A percentile compares a stretch with the other conserved stretches of the same genome.
These are phyloP conservation scores for Notamacropus eugenii DNA, from an alignment of 2,797 vertebrate species.

Conservation along the genomic window DNA sequence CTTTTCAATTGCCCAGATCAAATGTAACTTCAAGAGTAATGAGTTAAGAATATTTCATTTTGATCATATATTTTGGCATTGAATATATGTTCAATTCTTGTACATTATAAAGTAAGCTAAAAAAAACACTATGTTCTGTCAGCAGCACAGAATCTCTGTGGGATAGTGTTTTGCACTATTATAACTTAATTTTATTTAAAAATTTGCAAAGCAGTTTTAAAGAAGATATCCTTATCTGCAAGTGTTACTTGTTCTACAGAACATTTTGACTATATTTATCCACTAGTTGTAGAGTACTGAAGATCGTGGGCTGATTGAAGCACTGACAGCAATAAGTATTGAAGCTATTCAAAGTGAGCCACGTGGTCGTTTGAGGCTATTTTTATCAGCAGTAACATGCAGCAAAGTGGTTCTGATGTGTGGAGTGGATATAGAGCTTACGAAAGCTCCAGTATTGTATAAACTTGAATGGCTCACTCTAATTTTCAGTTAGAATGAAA, in stretches of 20 bases:
- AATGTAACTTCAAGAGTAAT: neutral
- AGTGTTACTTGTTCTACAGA: slow-evolving; percentile 32
- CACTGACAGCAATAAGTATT: slow-evolving; percentile 41
- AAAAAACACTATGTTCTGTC: neutral
- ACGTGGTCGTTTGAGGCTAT: neutral
- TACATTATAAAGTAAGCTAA: slow-evolving; percentile 32
- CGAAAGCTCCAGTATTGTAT: neutral
- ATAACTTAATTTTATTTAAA: slow-evolving; percentile 52
- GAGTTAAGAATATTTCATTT: slow-evolving; percentile 11
- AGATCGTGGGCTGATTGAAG: slow-evolving; percentile 48
- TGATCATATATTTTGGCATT: slow-evolving; percentile 31
- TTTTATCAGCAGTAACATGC: slow-evolving; percentile 38
- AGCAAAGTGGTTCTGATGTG: slow-evolving; percentile 40
- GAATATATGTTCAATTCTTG: neutral
- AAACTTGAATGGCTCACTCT: slow-evolving; percentile 20
- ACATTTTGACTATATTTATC: slow-evolving; percentile 8
- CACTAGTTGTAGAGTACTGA: neutral
- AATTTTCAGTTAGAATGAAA: slow-evolving; percentile 10
- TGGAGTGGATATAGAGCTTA: slow-evolving; percentile 10
- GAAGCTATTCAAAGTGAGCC: slow-evolving; percentile 47
- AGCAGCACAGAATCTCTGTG: slow-evolving; percentile 22
- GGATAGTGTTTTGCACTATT: slow-evolving; percentile 18
- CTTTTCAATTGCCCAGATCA: slow-evolving; percentile 13
- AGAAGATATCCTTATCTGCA: slow-evolving; percentile 31
- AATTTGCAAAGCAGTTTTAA: slow-evolving; percentile 1